Conservation (phyloP, 2,888 invertebrate genomes). For the Ephialtes manifestator region DNA sequence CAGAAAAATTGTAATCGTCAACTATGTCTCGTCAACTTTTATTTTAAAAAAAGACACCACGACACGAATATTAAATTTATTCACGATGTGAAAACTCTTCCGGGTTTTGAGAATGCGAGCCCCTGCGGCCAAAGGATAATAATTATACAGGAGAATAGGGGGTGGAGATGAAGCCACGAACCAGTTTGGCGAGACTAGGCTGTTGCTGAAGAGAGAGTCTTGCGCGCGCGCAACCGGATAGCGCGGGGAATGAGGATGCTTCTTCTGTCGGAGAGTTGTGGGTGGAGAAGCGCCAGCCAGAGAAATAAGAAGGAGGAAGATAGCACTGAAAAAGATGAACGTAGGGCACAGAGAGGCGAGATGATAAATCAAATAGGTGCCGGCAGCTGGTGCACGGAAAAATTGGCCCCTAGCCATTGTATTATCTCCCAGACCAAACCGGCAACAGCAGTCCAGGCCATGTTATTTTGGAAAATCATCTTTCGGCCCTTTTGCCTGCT, state of each 20-base stretch:
- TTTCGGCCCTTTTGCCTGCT: conserved; percentile 82
- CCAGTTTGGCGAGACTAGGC: conserved; percentile 46
- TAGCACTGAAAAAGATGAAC: conserved; percentile 52
- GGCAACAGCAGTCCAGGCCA: conserved; percentile 67
- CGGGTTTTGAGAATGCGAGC: conserved; percentile 31
- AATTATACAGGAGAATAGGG: conserved; percentile 30
- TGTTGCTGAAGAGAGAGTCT: not conserved
- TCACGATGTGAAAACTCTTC: conserved; percentile 13
- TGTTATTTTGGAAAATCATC: conserved; percentile 85
- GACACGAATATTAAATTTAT: conserved; percentile 14
- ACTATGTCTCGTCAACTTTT: no score
- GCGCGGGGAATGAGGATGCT: conserved; percentile 13
- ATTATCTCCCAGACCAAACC: conserved; percentile 62
- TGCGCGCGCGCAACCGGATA: conserved; percentile 24
- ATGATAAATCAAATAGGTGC: conserved; percentile 84
- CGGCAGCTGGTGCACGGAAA: conserved; percentile 84
- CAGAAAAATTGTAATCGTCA: not conserved
- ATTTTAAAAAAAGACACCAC: no score
- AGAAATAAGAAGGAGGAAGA: conserved; percentile 57
- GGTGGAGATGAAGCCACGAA: conserved; percentile 24
- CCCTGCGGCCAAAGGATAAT: conserved; percentile 24
- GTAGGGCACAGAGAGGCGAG: conserved; percentile 72
- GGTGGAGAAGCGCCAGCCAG: conserved; percentile 50
- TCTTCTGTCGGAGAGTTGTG: conserved; percentile 11
- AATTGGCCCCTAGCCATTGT: conserved; percentile 76